phyloP scores from a whole-genome alignment of 2,888 invertebrate species.

The Cistogaster globosa region DNA sequence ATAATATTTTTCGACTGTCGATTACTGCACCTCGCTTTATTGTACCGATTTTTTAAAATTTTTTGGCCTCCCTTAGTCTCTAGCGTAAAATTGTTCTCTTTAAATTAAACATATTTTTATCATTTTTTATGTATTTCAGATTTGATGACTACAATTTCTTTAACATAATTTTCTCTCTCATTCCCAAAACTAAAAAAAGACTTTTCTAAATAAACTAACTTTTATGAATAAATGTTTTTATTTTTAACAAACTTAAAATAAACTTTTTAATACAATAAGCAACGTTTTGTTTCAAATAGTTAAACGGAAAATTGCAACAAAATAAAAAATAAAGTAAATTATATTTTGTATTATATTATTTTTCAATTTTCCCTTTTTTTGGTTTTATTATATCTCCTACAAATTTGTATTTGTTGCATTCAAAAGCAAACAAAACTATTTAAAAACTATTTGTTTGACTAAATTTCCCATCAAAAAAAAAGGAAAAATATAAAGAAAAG shows the following conservation, averaged over 20 bases:
- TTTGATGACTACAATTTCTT: too few relatives aligned
- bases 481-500: background rate
- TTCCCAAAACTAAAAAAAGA: too few relatives aligned
- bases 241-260: slow-evolving; percentile 15
- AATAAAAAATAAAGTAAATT: slow-evolving; percentile 5
- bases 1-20: too few relatives aligned
- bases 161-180: too few relatives aligned
- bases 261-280: slow-evolving; percentile 48
- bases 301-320: slow-evolving; percentile 29
- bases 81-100: too few relatives aligned
- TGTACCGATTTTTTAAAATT: too few relatives aligned
- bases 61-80: too few relatives aligned
- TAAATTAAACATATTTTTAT: too few relatives aligned
- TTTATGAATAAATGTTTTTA: too few relatives aligned
- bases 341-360: slow-evolving; percentile 1
- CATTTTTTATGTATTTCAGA: too few relatives aligned
- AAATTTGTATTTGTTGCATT: background rate
- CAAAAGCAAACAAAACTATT: slow-evolving; percentile 5
- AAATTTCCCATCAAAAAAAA: background rate
- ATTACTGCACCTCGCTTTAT: too few relatives aligned
- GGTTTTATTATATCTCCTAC: background rate
- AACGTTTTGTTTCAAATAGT: slow-evolving; percentile 22
- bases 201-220: too few relatives aligned
- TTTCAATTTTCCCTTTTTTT: slow-evolving; percentile 10
- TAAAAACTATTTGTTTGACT: slow-evolving; percentile 11